Evolutionary conservation across 2,888 invertebrate species (phyloP).

Genomic region (Strigamia crassipes): DNA sequence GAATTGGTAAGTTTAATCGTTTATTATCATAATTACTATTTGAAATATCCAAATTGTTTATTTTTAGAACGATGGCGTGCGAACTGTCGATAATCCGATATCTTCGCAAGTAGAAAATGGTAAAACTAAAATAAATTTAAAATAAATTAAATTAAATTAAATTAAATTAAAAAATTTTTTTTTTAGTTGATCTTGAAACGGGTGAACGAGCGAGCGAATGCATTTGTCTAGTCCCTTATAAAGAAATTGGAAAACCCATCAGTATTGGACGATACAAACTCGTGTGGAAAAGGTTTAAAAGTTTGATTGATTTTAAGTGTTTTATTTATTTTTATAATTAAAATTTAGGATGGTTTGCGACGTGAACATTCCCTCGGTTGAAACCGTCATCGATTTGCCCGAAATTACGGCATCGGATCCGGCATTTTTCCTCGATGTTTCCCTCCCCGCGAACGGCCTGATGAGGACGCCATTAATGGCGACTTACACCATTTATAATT

Average conservation of each 20-base stretch:
- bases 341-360: neutral
- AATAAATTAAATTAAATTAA: neutral
- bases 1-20: constrained; percentile 54
- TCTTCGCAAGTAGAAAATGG: constrained; percentile 57
- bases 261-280: constrained; percentile 57
- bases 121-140: constrained; percentile 51
- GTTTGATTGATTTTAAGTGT: neutral
- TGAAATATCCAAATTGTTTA: constrained; percentile 50
- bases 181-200: constrained; percentile 56
- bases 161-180: constrained; percentile 1
- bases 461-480: constrained; percentile 71
- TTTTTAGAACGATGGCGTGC: constrained; percentile 54
- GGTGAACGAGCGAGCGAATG: constrained; percentile 59
- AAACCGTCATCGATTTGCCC: neutral
- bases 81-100: constrained; percentile 55
- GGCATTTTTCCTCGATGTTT: constrained; percentile 53
- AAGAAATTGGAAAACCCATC: constrained; percentile 55
- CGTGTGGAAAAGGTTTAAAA: constrained; percentile 57
- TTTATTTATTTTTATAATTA: no score
- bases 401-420: constrained; percentile 52
- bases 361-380: neutral
- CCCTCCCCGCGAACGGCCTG: constrained; percentile 73
- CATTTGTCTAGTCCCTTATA: constrained; percentile 55
- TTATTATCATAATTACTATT: no score
- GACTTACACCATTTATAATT: constrained; percentile 73